A percentile compares a stretch with the other conserved stretches of the same genome.
Evolutionary conservation across 2,113 vertebrate species (phyloP).

Genomic region (Erythrocercus mccallii): DNA sequence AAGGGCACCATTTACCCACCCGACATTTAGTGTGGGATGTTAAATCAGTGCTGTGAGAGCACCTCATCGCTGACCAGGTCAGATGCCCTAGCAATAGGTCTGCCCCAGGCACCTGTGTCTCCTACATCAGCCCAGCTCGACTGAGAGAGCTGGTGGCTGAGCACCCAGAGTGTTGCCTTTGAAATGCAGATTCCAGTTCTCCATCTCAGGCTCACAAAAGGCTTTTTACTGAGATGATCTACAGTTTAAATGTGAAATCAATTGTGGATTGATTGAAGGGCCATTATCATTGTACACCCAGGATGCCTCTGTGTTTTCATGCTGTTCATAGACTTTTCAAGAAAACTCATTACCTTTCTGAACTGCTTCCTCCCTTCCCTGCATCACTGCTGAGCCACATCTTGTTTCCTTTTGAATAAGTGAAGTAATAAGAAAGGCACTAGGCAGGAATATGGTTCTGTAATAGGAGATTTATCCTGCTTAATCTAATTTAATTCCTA

Average conservation of each 20-base stretch:
- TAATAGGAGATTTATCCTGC: background rate
- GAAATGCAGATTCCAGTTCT: constrained; percentile 19
- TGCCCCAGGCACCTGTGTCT: background rate
- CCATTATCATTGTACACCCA: background rate
- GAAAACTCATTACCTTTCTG: constrained; percentile 2
- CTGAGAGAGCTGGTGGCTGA: background rate
- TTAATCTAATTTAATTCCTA: background rate
- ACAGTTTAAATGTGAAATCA: constrained; percentile 25
- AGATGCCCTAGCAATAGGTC: background rate
- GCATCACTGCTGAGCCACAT: background rate
- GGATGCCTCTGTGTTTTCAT: constrained; percentile 10
- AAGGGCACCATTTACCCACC: background rate
- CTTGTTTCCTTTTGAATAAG: background rate
- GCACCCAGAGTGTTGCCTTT: background rate
- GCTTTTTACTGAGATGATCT: constrained; percentile 21
- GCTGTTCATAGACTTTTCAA: background rate
- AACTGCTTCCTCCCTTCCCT: background rate
- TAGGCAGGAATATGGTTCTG: background rate
- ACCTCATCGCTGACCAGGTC: background rate
- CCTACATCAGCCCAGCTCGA: background rate
- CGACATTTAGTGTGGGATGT: background rate
- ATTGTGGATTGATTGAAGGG: constrained; percentile 5
- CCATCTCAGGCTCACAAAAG: background rate
- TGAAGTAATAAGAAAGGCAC: background rate
- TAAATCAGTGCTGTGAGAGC: background rate